Base-by-base conservation (phyloP, 2,888 invertebrate species). In the Gibbula magus region DNA sequence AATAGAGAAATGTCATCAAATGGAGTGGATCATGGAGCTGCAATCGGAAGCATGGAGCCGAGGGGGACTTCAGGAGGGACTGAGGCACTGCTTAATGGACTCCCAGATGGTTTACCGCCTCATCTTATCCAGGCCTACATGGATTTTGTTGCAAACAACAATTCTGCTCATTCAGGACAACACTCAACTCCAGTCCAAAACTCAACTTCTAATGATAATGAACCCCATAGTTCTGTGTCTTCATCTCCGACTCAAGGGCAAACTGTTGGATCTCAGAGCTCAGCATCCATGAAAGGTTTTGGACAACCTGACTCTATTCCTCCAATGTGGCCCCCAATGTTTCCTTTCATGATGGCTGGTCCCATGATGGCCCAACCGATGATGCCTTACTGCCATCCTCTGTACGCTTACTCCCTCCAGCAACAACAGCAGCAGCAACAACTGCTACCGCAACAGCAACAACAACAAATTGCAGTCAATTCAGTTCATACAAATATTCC, bases 81-180 rank as follows among this genome's bases (percentile, higher is more conserved):
- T 25, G 22, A 56, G 7, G n/a, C 7, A 10, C 20, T 25, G 4
- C n/a, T 25, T 2, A 35, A 35, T 25, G 52, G 51, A 35, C 35
- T 77, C 16, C 77, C 77, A 20, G 8, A 45, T 32, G 77, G 77
- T 52, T 45, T 77, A 39, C 77, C 77, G 16, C 66, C 61, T 25
- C 77, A 77, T 66, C 66, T 77, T 10, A 32, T 77, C 22, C 61
- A 77, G 29, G 77, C 77, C 16, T 77, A 77, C 45, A 20, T 77
- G 39, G 45, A 66, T 61, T 77, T n/a, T 70, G 70, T 70, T 32
- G 5, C 45, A 45, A 45, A 45, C 45, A 45, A 45, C 13, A 45
- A 45, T 45, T 7, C 45, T 45, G 45, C 45, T 45, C 45, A 45
- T 1, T 13, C 45, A 1, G 45, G 45, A 45, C 45, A 45, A 13